A percentile compares a stretch with the other conserved stretches of the same genome.
Conservation (phyloP, 2,797 vertebrate species). For the Tarsius wallacei region DNA sequence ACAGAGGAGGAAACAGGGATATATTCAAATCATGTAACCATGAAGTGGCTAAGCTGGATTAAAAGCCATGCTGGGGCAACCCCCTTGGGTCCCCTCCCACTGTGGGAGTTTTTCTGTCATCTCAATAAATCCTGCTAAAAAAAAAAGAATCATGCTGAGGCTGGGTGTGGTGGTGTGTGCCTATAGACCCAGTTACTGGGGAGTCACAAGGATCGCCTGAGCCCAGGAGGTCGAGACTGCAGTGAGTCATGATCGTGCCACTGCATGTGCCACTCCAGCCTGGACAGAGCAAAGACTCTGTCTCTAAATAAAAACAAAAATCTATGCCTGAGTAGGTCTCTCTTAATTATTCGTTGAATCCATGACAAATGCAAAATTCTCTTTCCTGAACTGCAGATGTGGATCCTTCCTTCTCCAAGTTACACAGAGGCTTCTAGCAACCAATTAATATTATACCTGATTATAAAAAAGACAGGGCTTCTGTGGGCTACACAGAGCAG, state of each 20-base stretch:
- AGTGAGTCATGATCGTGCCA: no score
- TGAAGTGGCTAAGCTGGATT: neutral
- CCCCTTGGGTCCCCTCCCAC: no score
- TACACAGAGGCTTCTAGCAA: neutral
- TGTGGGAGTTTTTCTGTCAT: no score
- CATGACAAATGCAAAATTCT: slow-evolving; percentile 9
- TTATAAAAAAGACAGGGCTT: neutral
- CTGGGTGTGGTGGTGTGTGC: no score
- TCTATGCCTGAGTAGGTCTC: neutral
- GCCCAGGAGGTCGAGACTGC: no score
- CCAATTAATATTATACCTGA: neutral
- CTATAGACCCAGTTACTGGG: no score
- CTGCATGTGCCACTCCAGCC: no score
- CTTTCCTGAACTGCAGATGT: slow-evolving; percentile 45
- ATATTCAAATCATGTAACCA: neutral
- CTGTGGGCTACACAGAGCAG: neutral
- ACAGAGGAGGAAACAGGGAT: neutral
- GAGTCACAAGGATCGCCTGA: no score
- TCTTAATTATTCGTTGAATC: neutral
- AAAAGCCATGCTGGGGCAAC: neutral
- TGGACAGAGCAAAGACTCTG: no score
- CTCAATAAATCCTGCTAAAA: no score
- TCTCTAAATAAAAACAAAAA: neutral
- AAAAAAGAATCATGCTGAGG: no score
- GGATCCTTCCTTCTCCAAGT: slow-evolving; percentile 46